Conservation (phyloP, 2,797 vertebrate species). For the Lepilemur ruficaudatus region DNA sequence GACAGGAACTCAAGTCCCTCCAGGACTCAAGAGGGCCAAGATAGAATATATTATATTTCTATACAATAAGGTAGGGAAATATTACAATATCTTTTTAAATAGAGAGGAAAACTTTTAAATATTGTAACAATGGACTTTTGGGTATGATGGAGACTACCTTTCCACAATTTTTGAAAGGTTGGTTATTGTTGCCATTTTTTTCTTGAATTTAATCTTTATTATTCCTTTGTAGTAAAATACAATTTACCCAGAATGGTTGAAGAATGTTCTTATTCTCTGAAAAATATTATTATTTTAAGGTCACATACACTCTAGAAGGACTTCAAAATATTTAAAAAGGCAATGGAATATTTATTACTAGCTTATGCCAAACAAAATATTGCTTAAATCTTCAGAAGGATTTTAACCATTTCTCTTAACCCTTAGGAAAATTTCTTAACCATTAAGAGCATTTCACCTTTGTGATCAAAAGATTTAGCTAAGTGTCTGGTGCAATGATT, state of each 20-base stretch:
- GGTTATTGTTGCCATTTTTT: not conserved
- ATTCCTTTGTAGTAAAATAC: not conserved
- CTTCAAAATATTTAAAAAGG: constrained; percentile 42
- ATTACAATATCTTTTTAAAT: not conserved
- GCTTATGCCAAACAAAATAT: not conserved
- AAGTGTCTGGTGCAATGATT: not conserved
- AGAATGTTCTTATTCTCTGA: not conserved
- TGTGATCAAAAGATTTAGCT: not conserved
- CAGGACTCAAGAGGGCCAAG: not conserved
- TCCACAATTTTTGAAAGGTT: not conserved
- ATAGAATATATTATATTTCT: not conserved
- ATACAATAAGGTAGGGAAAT: not conserved
- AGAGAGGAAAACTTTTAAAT: not conserved
- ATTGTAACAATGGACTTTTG: not conserved
- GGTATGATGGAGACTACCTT: not conserved
- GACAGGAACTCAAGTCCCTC: not conserved
- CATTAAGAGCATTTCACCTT: not conserved
- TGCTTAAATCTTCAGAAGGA: not conserved
- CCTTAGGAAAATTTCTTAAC: constrained; percentile 23
- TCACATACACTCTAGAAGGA: not conserved
- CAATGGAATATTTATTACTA: constrained; percentile 13
- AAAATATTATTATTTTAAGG: constrained; percentile 17
- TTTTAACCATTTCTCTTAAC: constrained; percentile 25
- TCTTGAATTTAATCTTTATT: not conserved
- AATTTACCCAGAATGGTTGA: not conserved